phyloP scores from a whole-genome alignment of 1,140 invertebrate species.

The Pogonus chalceus region DNA sequence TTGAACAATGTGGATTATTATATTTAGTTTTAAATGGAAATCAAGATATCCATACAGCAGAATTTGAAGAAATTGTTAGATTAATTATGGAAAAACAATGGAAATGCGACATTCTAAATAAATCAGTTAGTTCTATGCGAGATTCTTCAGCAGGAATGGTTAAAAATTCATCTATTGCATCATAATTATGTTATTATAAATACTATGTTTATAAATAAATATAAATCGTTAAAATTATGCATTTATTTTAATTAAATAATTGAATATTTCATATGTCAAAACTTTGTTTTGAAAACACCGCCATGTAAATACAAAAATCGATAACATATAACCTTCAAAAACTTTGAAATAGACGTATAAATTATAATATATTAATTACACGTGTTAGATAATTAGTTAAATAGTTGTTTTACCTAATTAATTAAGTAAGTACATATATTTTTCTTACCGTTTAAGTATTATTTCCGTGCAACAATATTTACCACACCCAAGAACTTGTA shows the following conservation, averaged over 20 bases:
- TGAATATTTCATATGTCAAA: not conserved
- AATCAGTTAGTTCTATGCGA: too few relatives aligned
- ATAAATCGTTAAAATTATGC: too few relatives aligned
- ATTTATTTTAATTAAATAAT: not conserved
- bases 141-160: too few relatives aligned
- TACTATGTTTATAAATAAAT: too few relatives aligned
- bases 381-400: not conserved
- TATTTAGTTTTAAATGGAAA: constrained; percentile 7
- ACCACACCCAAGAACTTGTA: not conserved
- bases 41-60: not conserved
- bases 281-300: not conserved
- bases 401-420: not conserved
- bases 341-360: not conserved
- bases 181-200: too few relatives aligned
- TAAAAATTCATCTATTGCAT: too few relatives aligned
- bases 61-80: constrained; percentile 12
- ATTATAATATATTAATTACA: not conserved
- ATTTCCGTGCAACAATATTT: not conserved
- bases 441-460: not conserved
- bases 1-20: constrained; percentile 2
- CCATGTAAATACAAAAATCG: not conserved
- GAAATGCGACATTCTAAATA: too few relatives aligned
- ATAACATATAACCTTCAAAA: not conserved
- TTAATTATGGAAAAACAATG: too few relatives aligned
- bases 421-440: not conserved